Evolutionary conservation across 2,888 invertebrate genomes (phyloP), one percentile per base, ranked within the genome.

Genomic region (Lochmaea capreae): DNA sequence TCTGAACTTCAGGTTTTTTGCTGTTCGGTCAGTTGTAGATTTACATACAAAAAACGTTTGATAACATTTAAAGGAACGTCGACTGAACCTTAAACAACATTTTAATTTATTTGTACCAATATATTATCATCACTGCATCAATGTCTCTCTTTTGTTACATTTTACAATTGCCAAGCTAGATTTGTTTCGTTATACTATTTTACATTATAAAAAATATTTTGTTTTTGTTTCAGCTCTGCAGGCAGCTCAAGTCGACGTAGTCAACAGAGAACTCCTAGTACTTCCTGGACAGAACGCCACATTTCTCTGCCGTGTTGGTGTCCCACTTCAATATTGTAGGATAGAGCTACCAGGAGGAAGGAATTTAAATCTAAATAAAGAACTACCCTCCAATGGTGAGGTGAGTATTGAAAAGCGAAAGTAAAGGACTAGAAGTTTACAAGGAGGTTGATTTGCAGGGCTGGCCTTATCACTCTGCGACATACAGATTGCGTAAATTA

Each of bases 251-350:
- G 89, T 91, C 59, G 90, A 90, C 16, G 89, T 91, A 6, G 16
- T 43, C 12, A 43, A 43, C 62, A 85, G 81, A 11, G 88, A 90
- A 72, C 88, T 89, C 0, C 89, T 91, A 2, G 89, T 90, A 2
- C 86, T 90, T n/a, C 87, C 90, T 0, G 90, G 91, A 0, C 89
- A 89, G 62, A 89, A 89, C 70, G 87, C 91, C 46, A 88, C 86
- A 0, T 90, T 92, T 58, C 86, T 91, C 26, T 93, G 93, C 86
- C 89, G 89, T 81, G 90, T 91, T 6, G 87, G 88, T 10, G 89
- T 90, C 78, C 86, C 89, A 0, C 87, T 93, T 42, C 89, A 89
- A 72, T 90, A 90, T 11, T 93, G 93, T 85, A 89, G 90, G 79
- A 88, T 90, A 78, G 88, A 88, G 78, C 88, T 90, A 74, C 89